Evolutionary conservation across 2,797 vertebrate genomes (phyloP).

Genomic region (Acestrorhynchus altus): DNA sequence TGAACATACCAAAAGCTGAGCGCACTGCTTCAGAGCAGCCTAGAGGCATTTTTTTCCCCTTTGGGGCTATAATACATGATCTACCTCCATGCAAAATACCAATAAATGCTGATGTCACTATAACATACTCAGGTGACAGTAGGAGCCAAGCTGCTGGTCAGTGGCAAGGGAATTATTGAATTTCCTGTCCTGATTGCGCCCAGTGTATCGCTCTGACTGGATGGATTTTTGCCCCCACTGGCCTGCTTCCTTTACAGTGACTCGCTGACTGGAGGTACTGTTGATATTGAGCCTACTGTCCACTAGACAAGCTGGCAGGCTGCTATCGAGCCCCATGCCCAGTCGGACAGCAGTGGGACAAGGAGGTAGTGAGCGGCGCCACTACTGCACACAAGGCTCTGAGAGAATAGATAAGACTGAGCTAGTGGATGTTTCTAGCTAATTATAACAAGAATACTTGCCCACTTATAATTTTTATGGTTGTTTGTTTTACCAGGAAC

Average conservation of each 20-base stretch:
- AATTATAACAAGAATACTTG: not conserved
- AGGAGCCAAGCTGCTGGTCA: constrained; percentile 40
- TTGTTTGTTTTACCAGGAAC: not conserved
- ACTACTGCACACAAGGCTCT: constrained; percentile 5
- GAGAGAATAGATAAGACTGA: constrained; percentile 28
- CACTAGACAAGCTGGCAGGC: constrained; percentile 55
- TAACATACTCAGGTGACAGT: constrained; percentile 36
- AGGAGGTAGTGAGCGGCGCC: constrained; percentile 45
- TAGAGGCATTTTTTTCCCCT: constrained; percentile 27
- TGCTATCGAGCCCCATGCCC: constrained; percentile 50
- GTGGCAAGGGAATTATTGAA: constrained; percentile 52
- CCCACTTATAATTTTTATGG: not conserved
- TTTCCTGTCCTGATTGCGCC: constrained; percentile 49
- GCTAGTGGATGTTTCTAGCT: not conserved
- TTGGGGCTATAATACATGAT: constrained; percentile 32
- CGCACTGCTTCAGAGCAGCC: not conserved
- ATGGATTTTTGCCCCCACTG: constrained; percentile 55
- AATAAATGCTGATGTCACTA: constrained; percentile 56
- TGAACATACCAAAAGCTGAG: not conserved
- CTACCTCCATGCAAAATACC: constrained; percentile 17
- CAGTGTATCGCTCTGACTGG: constrained; percentile 44
- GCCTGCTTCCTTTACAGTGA: constrained; percentile 54
- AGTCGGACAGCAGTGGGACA: constrained; percentile 39
- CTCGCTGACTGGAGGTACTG: constrained; percentile 39
- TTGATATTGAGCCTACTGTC: constrained; percentile 55